Base-by-base conservation (phyloP, 2,888 invertebrate genomes). In the Parascotia fuliginaria region DNA sequence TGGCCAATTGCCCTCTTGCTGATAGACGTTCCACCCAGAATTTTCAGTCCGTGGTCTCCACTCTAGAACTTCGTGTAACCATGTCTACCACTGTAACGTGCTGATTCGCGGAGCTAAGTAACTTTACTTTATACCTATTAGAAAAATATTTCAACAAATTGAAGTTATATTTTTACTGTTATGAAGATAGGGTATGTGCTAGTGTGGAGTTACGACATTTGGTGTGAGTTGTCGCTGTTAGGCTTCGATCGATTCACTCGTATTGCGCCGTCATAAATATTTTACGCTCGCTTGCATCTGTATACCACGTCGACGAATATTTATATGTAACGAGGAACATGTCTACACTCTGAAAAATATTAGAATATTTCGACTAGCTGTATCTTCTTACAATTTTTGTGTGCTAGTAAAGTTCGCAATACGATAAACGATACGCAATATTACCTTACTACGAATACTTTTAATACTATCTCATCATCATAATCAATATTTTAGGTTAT, bases 241-340 rank as follows among this genome's bases (percentile, higher is more conserved):
- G 52, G 40, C 53, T 24, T 46, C 55, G 60, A 65, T 65, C 65
- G 66, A 65, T 65, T 49, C 52, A 44, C 49, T 44, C 58, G 46
- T 62, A 62, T 62, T 60, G 65, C 65, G 67, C 48, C 50, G 50
- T 51, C 64, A 65, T 65, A 66, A 65, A 65, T 66, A 65, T 65
- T 65, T 66, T 65, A 65, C 67, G 67, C 60, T 63, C 51, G 48
- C 48, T 46, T 65, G 66, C 65, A 65, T 60, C 36, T 55, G 48
- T 65, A 47, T 55, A 66, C 39, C 37, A 42, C 45, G 62, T 53
- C 66, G 50, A 36, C 54, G 48, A 60, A 63, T 44, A 48, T 57
- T 62, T 59, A 55, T 61, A 55, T 55, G 48, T 50, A 43, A 59
- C 52, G 62, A 49, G 39, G 22, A 38, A 65, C 51, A 58, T 44